phyloP scores from a whole-genome alignment of 2,888 invertebrate species.

The Nipponacmea schrenckii region DNA sequence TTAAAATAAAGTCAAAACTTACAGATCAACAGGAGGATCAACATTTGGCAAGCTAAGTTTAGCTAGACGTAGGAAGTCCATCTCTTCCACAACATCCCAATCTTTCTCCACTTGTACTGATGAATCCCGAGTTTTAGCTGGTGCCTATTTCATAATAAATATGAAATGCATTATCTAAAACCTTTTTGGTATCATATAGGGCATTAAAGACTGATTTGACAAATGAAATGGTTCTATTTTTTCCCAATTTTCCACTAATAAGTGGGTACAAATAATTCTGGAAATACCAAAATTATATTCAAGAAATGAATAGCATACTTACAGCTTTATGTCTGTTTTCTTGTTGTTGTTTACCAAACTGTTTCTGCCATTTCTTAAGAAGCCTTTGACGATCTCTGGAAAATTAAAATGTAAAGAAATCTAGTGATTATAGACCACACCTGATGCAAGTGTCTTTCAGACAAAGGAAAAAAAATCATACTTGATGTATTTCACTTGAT shows the following conservation, averaged over 20 bases:
- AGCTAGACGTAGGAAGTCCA: slow-evolving; percentile 95
- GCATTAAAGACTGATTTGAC: no score
- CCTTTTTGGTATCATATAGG: no score
- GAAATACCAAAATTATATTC: background rate
- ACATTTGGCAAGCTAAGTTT: slow-evolving; percentile 92
- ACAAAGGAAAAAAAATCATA: no score
- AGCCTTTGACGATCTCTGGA: slow-evolving; percentile 70
- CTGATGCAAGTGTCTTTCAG: no score
- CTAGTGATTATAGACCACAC: no score
- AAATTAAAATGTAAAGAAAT: slow-evolving; percentile 18
- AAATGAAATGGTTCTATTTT: no score
- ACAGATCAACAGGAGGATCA: slow-evolving; percentile 79
- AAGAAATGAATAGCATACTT: background rate
- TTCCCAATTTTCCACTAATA: background rate
- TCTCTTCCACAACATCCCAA: slow-evolving; percentile 94
- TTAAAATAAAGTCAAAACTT: slow-evolving; percentile 43
- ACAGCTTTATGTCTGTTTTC: slow-evolving; percentile 57
- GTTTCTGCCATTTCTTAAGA: slow-evolving; percentile 88
- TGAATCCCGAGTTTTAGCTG: slow-evolving; percentile 93
- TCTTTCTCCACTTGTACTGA: slow-evolving; percentile 95
- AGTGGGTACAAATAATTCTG: background rate
- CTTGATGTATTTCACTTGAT: no score
- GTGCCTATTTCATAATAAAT: slow-evolving; percentile 69
- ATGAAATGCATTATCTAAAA: no score
- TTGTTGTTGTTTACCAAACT: slow-evolving; percentile 71